These are phyloP conservation scores for Drosophila ambigua DNA, from an alignment of 1,140 invertebrate species.

Conservation along the genomic window DNA sequence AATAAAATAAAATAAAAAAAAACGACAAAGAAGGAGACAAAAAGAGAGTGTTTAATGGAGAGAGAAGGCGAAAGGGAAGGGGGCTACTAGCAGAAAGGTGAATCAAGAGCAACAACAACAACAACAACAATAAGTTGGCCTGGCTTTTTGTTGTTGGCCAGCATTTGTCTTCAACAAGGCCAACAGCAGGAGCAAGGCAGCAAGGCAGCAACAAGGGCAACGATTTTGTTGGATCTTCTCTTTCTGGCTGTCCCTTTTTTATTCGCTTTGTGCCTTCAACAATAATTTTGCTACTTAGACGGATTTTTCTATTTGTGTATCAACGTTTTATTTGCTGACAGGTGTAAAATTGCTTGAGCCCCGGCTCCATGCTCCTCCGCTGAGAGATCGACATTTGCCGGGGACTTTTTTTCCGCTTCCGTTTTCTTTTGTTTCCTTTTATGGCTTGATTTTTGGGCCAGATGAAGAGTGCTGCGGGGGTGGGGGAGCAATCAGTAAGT, in stretches of 20 bases:
- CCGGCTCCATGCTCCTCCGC: not conserved
- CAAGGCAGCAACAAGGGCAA: conserved; percentile 22
- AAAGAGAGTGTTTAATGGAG: conserved; percentile 2
- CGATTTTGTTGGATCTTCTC: conserved; percentile 29
- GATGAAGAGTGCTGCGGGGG: too few species aligned
- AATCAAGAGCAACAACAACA: conserved; percentile 48
- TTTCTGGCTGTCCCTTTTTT: conserved; percentile 35
- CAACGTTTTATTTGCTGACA: conserved; percentile 81
- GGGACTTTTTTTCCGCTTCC: not conserved
- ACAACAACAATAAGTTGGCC: conserved; percentile 47
- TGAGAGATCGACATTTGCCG: conserved; percentile 45
- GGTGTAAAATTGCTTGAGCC: conserved; percentile 72
- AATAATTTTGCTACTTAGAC: conserved; percentile 80
- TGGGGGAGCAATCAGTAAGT: too few species aligned
- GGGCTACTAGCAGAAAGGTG: conserved; percentile 62
- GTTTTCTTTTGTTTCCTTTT: conserved; percentile 36
- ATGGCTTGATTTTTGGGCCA: conserved; percentile 39
- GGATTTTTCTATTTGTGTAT: conserved; percentile 78
- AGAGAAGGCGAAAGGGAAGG: conserved; percentile 12
- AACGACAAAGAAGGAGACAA: conserved; percentile 20
- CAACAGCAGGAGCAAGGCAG: conserved; percentile 28
- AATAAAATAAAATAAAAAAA: conserved; percentile 34
- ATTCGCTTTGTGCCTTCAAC: conserved; percentile 51
- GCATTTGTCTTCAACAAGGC: conserved; percentile 70
- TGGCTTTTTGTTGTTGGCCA: conserved; percentile 59